Percentiles rank a stretch among this genome's conserved stretches.
phyloP scores from a whole-genome alignment of 2,797 vertebrate species.

The Emydoidea blandingii region DNA sequence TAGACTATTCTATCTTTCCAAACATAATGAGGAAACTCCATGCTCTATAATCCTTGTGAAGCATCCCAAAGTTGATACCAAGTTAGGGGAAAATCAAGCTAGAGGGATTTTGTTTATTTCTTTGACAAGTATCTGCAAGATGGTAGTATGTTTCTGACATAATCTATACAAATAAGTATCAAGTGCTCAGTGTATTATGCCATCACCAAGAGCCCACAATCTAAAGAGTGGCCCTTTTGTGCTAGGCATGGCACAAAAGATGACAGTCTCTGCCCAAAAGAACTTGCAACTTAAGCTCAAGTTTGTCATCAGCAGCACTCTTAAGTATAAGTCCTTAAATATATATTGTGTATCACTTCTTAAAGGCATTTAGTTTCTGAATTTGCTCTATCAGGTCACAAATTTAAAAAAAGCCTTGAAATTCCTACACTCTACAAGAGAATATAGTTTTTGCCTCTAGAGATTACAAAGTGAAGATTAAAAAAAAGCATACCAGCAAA shows the following conservation, averaged over 20 bases:
- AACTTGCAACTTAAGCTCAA: background rate
- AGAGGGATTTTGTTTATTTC: background rate
- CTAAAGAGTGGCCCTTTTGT: background rate
- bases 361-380: background rate
- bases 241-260: background rate
- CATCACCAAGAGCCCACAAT: background rate
- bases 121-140: background rate
- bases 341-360: background rate
- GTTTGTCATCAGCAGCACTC: background rate
- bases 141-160: background rate
- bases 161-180: background rate
- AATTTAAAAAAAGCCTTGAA: background rate
- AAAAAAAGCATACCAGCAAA: slow-evolving; percentile 87
- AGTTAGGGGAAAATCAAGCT: background rate
- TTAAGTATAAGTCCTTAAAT: background rate
- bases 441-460: background rate
- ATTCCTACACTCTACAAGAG: background rate
- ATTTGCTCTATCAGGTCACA: background rate
- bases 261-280: background rate
- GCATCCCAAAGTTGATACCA: background rate
- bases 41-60: background rate
- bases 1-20: background rate
- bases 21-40: background rate
- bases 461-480: background rate
- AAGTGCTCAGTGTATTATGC: background rate